Percentiles rank a stretch among this genome's conserved stretches.
These are phyloP conservation scores for Danio aesculapii DNA, from an alignment of 2,797 vertebrate species.

Conservation along the genomic window DNA sequence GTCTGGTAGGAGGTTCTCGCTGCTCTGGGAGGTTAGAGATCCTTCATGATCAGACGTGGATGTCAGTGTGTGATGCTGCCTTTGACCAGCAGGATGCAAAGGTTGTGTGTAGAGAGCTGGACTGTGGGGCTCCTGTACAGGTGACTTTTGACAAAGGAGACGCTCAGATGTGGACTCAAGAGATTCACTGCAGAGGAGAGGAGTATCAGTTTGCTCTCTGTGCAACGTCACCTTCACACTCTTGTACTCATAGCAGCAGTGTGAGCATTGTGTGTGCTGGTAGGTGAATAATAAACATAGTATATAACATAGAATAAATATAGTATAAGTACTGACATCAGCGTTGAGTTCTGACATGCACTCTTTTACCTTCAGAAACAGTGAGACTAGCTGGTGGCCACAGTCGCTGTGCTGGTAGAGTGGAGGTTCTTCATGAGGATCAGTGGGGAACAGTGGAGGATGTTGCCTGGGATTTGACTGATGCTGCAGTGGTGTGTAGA, in stretches of 20 bases:
- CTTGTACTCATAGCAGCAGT: no score
- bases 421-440: constrained; percentile 19
- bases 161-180: constrained; percentile 66
- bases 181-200: constrained; percentile 25
- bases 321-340: no score
- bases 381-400: no score
- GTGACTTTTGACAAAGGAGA: constrained; percentile 37
- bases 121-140: no score
- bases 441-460: constrained; percentile 50
- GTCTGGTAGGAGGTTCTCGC: constrained; percentile 22
- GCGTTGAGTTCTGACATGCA: no score
- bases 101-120: no score
- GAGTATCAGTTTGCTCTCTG: constrained; percentile 58
- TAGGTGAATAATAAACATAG: no score
- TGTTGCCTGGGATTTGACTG: constrained; percentile 62
- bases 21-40: constrained; percentile 52
- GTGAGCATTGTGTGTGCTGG: no score
- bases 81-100: no score
- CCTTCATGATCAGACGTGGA: no score
- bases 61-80: constrained; percentile 60
- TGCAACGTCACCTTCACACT: background rate
- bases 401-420: constrained; percentile 28
- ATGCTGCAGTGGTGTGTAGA: constrained; percentile 40
- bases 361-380: no score
- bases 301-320: no score